These are phyloP conservation scores for Morone chrysops DNA, from an alignment of 2,113 vertebrate species.

Conservation along the genomic window DNA sequence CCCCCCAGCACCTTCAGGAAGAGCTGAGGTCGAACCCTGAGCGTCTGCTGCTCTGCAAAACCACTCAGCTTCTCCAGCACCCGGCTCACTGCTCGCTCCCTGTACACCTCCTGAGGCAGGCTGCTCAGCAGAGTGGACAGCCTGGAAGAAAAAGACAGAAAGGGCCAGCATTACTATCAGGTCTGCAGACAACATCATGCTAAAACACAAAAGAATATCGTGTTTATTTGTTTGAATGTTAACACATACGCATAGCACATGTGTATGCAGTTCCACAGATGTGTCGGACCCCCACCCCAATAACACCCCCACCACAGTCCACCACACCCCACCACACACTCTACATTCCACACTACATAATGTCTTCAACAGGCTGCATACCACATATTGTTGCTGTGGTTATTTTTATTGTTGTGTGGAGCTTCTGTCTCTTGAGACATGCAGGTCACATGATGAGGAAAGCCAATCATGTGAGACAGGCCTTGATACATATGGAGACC, in stretches of 20 bases:
- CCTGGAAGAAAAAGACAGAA: conserved; percentile 64
- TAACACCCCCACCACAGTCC: background rate
- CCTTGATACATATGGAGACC: conserved; percentile 69
- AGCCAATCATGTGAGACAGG: conserved; percentile 54
- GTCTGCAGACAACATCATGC: background rate
- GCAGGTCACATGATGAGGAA: conserved; percentile 71
- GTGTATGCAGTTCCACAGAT: conserved; percentile 7
- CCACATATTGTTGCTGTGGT: conserved; percentile 29
- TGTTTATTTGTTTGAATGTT: background rate
- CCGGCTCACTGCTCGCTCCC: conserved; percentile 71
- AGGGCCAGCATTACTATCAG: background rate
- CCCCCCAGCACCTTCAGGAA: conserved; percentile 82
- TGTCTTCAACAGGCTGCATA: conserved; percentile 49
- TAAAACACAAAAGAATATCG: background rate
- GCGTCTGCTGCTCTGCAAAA: conserved; percentile 73
- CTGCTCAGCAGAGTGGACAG: conserved; percentile 81
- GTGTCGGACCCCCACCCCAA: background rate
- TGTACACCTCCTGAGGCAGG: conserved; percentile 78
- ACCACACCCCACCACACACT: background rate
- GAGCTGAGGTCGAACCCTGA: conserved; percentile 77
- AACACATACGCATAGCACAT: conserved; percentile 16
- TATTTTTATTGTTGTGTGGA: conserved; percentile 20
- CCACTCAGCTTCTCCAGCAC: conserved; percentile 82
- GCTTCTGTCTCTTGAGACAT: conserved; percentile 12
- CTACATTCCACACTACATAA: conserved; percentile 51